Conservation (phyloP, 2,113 vertebrate species). For the Todiramphus saurophagus region DNA sequence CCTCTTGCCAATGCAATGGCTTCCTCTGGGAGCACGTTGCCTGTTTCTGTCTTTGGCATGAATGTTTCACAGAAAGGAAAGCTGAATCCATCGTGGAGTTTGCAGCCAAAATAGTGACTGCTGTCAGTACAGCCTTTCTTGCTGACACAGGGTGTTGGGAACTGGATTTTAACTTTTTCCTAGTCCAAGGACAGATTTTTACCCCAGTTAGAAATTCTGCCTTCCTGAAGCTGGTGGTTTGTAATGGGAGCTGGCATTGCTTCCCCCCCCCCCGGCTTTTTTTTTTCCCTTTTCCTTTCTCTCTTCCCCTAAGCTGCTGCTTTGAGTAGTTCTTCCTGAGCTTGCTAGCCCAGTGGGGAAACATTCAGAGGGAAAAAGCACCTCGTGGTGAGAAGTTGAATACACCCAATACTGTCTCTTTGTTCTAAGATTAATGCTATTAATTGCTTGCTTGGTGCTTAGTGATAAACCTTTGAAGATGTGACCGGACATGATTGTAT, state of each 20-base stretch:
- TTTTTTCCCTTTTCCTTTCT: neutral
- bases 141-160: neutral
- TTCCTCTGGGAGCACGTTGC: fast-evolving
- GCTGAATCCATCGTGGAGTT: fast-evolving
- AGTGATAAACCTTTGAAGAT: neutral
- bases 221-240: neutral
- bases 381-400: neutral
- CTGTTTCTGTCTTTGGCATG: neutral
- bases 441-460: neutral
- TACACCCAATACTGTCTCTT: neutral
- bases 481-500: neutral
- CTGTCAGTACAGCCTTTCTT: neutral
- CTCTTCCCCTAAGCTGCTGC: neutral
- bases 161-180: neutral
- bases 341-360: neutral
- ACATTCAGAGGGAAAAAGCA: neutral
- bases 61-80: neutral
- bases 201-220: neutral
- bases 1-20: neutral
- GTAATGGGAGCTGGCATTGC: neutral
- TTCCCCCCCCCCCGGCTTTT: no score
- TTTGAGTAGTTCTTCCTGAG: neutral
- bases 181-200: neutral
- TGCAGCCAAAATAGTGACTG: neutral
- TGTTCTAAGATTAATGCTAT: neutral